Conservation (phyloP, 1,140 invertebrate species). For the Eueides isabella region DNA sequence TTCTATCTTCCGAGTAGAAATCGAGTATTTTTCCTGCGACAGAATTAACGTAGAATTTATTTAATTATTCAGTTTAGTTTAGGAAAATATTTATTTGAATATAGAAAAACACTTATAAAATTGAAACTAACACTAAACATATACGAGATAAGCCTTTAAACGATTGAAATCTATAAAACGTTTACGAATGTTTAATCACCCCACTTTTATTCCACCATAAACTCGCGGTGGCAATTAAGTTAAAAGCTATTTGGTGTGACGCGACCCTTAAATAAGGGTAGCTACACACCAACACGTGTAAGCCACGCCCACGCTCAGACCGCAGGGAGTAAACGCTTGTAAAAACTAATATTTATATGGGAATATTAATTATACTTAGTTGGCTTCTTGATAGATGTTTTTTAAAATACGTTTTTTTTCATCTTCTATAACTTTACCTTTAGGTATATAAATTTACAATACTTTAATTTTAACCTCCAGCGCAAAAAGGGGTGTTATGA, state of each 20-base stretch:
- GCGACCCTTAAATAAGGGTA: constrained; percentile 69
- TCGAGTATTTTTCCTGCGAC: too few species aligned
- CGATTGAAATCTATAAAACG: constrained; percentile 20
- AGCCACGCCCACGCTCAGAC: constrained; percentile 28
- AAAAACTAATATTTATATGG: constrained; percentile 21
- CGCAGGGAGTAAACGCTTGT: constrained; percentile 26
- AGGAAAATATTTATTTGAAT: too few species aligned
- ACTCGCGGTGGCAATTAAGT: constrained; percentile 74
- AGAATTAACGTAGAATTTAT: too few species aligned
- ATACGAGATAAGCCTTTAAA: constrained; percentile 12
- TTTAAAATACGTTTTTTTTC: neutral
- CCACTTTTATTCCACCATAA: constrained; percentile 58
- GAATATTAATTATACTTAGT: constrained; percentile 3
- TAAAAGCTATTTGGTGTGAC: constrained; percentile 73
- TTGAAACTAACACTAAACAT: neutral
- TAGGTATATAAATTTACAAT: too few species aligned
- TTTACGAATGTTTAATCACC: constrained; percentile 54
- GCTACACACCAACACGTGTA: constrained; percentile 37
- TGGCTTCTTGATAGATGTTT: neutral
- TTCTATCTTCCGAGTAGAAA: too few species aligned
- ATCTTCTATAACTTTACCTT: neutral
- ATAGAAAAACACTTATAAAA: neutral
- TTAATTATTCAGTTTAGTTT: too few species aligned
- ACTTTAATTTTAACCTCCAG: too few species aligned
- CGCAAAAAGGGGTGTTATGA: too few species aligned